phyloP scores from a whole-genome alignment of 2,888 invertebrate species.

The Aspidiotus destructor region DNA sequence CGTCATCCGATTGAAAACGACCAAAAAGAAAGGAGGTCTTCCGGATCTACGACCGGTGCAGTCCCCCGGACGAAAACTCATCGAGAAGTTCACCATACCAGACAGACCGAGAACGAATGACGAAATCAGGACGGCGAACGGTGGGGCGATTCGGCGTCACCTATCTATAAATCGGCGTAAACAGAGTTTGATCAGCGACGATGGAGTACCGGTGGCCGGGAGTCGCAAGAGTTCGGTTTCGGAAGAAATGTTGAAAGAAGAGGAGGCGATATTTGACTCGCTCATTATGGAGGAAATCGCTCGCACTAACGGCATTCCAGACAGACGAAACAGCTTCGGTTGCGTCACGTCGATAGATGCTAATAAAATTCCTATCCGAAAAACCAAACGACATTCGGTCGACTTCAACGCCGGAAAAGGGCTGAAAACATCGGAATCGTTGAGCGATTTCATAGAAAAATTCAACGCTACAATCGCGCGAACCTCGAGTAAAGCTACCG shows the following conservation, averaged over 20 bases:
- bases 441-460: conserved; percentile 23
- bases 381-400: conserved; percentile 25
- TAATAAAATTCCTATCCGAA: neutral
- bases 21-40: conserved; percentile 42
- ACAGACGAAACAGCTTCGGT: conserved; percentile 22
- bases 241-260: conserved; percentile 39
- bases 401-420: conserved; percentile 38
- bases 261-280: conserved; percentile 37
- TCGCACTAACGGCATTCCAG: conserved; percentile 14
- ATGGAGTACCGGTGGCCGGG: conserved; percentile 41
- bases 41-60: conserved; percentile 47
- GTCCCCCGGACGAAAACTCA: conserved; percentile 60
- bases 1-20: conserved; percentile 63
- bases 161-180: conserved; percentile 36
- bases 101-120: conserved; percentile 42
- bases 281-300: conserved; percentile 38
- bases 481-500: conserved; percentile 1
- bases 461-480: conserved; percentile 19
- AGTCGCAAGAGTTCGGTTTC: conserved; percentile 38
- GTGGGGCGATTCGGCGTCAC: conserved; percentile 37
- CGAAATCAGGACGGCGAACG: conserved; percentile 36
- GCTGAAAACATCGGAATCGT: conserved; percentile 11
- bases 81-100: conserved; percentile 64
- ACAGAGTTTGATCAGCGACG: conserved; percentile 27
- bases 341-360: neutral